Evolutionary conservation across 1,140 invertebrate species (phyloP).

Genomic region (Penaeus indicus): DNA sequence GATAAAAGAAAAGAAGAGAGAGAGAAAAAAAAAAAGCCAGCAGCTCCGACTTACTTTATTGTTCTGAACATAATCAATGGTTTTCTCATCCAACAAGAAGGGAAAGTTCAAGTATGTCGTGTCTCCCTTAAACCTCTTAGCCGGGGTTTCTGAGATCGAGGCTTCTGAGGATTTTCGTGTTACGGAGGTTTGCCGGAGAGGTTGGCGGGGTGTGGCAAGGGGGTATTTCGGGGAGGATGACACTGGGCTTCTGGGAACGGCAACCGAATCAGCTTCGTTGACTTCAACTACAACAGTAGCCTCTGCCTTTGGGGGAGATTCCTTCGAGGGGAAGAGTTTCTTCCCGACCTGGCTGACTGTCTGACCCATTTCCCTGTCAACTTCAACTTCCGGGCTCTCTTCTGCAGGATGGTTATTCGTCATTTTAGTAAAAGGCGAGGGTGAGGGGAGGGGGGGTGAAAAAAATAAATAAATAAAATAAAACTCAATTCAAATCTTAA

Average conservation of each 20-base stretch:
- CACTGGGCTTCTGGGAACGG: neutral
- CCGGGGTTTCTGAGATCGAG: neutral
- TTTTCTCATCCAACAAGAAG: conserved; percentile 23
- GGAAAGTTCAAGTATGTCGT: conserved; percentile 37
- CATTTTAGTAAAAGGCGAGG: no score
- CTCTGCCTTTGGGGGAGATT: no score
- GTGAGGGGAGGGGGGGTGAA: no score
- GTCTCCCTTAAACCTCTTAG: conserved; percentile 41
- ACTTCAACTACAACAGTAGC: neutral
- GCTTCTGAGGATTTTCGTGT: neutral
- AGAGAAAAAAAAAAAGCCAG: neutral
- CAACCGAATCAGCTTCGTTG: no score
- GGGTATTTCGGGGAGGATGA: neutral
- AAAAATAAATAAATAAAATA: no score
- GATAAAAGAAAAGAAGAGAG: neutral
- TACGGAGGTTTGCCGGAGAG: neutral
- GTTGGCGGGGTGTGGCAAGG: conserved; percentile 42
- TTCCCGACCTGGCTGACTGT: no score
- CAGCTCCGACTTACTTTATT: conserved; percentile 33
- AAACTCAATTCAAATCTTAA: no score
- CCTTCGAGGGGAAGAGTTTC: no score
- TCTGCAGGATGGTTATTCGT: no score
- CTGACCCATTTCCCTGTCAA: no score
- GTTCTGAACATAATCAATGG: conserved; percentile 36
- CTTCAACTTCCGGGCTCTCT: no score